Base-by-base conservation (phyloP, 2,888 invertebrate genomes). In the Netelia melanura region DNA sequence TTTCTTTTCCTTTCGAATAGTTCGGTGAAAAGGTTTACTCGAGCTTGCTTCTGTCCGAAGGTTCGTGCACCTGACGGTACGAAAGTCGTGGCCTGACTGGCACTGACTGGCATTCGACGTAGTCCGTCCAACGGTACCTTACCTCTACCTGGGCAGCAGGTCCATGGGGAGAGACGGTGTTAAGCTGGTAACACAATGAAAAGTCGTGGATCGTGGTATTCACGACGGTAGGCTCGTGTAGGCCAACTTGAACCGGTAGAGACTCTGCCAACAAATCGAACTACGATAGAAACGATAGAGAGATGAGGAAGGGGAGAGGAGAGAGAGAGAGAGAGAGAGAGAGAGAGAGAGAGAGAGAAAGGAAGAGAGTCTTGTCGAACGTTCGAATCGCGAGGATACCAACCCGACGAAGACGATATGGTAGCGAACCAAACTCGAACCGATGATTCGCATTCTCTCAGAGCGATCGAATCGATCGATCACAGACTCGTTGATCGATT, bases 81-180 rank as follows among this genome's bases (percentile, higher is more conserved):
- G 90, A 90, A 89, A 84, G 92, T 88, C 91, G 88, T 91, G 88
- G 90, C 89, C 89, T 90, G 90, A 88, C 88, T 88, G 88, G 88
- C 90, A 90, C 89, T 90, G 91, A 88, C 87, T 87, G 87, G 87
- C 90, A 90, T 90, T 88, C 88, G 90, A 90, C 91, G 91, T 89
- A 90, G 90, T 89, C 75, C 91, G 88, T 87, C 89, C 82, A 93
- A 93, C 93, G 93, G 93, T 92, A 93, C 92, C 38, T 93, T 92
- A 89, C 90, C 88, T 48, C 48, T 91, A 91, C 91, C 92, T 91
- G 90, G 48, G 58, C 44, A 89, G 89, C 89, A 89, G 87, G 86
- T 88, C 86, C 85, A 83, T 83, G 65, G 81, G 72, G 30, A 80
- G 74, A 71, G 74, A 71, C 82, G 86, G 85, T 74, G 76, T 86